These are phyloP conservation scores for Heterodera filipjevi DNA, from an alignment of 2,888 invertebrate species.

Conservation along the genomic window DNA sequence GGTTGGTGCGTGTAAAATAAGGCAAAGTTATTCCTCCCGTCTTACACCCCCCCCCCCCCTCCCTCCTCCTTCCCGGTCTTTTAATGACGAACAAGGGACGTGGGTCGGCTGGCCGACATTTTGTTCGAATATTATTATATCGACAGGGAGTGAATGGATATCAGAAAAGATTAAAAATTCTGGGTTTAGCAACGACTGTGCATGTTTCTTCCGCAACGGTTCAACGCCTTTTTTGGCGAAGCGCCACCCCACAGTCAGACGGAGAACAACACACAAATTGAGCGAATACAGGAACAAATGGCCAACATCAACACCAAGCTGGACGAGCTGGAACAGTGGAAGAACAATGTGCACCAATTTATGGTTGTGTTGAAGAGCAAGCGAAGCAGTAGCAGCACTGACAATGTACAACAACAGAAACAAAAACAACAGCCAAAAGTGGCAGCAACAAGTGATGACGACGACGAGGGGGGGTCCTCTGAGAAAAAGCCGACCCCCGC, in stretches of 20 bases:
- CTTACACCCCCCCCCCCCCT: too few species aligned
- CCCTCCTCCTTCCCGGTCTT: too few species aligned
- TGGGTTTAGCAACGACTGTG: slow-evolving; percentile 30
- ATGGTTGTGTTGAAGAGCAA: slow-evolving; percentile 14
- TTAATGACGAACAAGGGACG: too few species aligned
- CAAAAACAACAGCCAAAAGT: not conserved
- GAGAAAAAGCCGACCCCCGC: too few species aligned
- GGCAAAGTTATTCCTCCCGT: too few species aligned
- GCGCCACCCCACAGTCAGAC: slow-evolving; percentile 21
- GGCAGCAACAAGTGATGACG: not conserved
- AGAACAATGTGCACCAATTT: slow-evolving; percentile 17
- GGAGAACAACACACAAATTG: slow-evolving; percentile 4
- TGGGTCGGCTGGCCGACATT: too few species aligned
- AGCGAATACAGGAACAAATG: not conserved
- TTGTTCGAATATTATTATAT: too few species aligned
- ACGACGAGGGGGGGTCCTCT: too few species aligned
- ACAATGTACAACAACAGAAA: not conserved
- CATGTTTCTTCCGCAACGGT: slow-evolving; percentile 37
- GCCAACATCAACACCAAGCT: not conserved
- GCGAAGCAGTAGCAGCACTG: not conserved
- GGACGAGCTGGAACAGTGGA: slow-evolving; percentile 21
- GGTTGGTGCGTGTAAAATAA: too few species aligned
- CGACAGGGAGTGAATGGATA: not conserved
- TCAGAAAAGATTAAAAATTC: not conserved
- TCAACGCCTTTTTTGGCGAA: slow-evolving; percentile 36